Percentiles rank a stretch among this genome's conserved stretches.
Conservation (phyloP, 1,140 invertebrate species). For the Drosophila cardini region DNA sequence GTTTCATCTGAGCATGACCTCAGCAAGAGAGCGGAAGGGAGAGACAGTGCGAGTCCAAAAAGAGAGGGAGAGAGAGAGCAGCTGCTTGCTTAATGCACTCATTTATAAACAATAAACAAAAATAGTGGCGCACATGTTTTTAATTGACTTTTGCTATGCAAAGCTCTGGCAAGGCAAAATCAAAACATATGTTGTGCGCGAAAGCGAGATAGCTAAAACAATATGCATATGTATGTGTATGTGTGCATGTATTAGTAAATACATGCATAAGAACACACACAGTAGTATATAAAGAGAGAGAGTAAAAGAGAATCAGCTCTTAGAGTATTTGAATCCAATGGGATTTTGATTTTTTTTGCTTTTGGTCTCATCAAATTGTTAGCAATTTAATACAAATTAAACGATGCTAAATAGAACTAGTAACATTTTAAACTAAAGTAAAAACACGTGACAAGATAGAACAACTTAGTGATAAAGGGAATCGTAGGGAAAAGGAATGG, state of each 20-base stretch:
- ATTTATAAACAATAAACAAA: slow-evolving; percentile 84
- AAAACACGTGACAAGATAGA: not conserved
- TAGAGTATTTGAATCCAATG: slow-evolving; percentile 38
- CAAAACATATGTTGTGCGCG: slow-evolving; percentile 65
- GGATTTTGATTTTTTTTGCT: slow-evolving; percentile 17
- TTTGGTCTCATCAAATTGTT: slow-evolving; percentile 7
- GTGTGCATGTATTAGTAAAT: not conserved
- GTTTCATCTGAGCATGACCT: slow-evolving; percentile 62
- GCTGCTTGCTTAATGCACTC: slow-evolving; percentile 52
- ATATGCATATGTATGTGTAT: slow-evolving; percentile 14
- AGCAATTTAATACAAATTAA: slow-evolving; percentile 26
- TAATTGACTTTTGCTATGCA: slow-evolving; percentile 67
- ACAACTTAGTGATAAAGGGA: not conserved
- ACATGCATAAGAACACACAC: not conserved
- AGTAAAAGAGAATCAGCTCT: slow-evolving; percentile 9
- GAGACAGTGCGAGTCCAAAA: not conserved
- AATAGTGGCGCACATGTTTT: slow-evolving; percentile 82
- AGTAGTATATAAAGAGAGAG: slow-evolving; percentile 26
- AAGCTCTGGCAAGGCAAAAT: slow-evolving; percentile 44
- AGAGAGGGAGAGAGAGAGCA: slow-evolving; percentile 25
- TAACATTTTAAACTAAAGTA: not conserved
- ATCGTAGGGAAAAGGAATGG: not conserved
- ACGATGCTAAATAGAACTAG: slow-evolving; percentile 6
- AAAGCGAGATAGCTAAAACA: slow-evolving; percentile 29
- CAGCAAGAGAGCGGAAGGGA: slow-evolving; percentile 41